Evolutionary conservation across 1,140 invertebrate species (phyloP).

Genomic region (Macrobrachium rosenbergii): DNA sequence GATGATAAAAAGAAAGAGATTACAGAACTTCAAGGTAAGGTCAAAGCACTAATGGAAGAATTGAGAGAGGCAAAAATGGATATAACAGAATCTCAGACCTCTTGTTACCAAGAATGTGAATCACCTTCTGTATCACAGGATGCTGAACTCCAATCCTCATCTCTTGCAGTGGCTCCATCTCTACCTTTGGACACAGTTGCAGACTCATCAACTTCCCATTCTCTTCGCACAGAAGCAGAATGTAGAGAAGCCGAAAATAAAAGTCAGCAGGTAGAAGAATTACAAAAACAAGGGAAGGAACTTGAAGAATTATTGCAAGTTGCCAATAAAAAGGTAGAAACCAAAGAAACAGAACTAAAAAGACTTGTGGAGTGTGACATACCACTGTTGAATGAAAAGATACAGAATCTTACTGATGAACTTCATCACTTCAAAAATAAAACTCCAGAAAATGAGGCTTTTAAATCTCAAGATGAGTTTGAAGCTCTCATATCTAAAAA

Average conservation of each 20-base stretch:
- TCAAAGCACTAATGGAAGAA: constrained; percentile 28
- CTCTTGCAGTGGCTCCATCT: no score
- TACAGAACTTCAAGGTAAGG: constrained; percentile 40
- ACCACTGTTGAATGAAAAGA: background rate
- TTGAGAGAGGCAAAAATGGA: constrained; percentile 10
- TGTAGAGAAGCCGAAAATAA: constrained; percentile 20
- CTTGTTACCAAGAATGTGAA: background rate
- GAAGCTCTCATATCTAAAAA: constrained; percentile 52
- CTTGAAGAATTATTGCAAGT: constrained; percentile 16
- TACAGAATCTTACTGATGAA: constrained; percentile 42
- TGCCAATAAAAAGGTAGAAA: constrained; percentile 10
- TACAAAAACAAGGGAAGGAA: constrained; percentile 38
- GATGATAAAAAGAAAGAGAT: constrained; percentile 41
- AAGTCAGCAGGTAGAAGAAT: constrained; percentile 19
- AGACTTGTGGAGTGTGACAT: background rate
- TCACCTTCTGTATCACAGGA: no score
- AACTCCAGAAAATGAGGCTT: constrained; percentile 7
- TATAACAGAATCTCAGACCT: background rate
- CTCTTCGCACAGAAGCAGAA: constrained; percentile 18
- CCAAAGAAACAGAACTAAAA: constrained; percentile 15
- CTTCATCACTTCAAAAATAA: constrained; percentile 16
- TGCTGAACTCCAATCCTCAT: no score
- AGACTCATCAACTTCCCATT: constrained; percentile 17
- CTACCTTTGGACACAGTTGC: background rate
- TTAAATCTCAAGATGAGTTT: constrained; percentile 59